Percentiles rank a stretch among this genome's conserved stretches.
Conservation (phyloP, 2,888 invertebrate species). For the Callimorpha dominula region DNA sequence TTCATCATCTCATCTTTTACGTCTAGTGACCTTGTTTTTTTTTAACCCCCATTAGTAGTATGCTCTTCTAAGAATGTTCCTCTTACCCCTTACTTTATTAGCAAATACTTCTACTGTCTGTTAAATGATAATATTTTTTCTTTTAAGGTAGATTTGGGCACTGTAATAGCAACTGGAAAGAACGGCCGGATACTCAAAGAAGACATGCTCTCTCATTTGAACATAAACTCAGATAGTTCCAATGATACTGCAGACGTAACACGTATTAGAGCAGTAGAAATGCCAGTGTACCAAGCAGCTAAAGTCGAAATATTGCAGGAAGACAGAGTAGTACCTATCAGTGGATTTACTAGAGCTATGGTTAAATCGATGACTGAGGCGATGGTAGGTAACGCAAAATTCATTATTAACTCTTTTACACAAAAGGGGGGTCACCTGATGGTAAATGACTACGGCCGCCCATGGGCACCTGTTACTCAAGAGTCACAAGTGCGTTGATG, state of each 20-base stretch:
- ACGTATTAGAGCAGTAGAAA: constrained; percentile 57
- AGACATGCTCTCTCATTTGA: constrained; percentile 92
- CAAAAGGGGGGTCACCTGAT: neutral
- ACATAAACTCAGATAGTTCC: constrained; percentile 84
- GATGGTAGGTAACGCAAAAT: constrained; percentile 35
- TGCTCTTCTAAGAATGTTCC: neutral
- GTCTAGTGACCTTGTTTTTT: neutral
- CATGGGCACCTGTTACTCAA: too few relatives aligned
- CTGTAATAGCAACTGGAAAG: constrained; percentile 93
- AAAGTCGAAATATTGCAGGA: constrained; percentile 65
- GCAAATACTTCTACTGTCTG: neutral
- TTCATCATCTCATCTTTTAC: neutral
- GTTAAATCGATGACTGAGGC: constrained; percentile 95
- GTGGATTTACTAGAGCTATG: constrained; percentile 97
- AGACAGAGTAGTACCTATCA: constrained; percentile 89
- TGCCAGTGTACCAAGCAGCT: constrained; percentile 59
- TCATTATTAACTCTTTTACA: neutral
- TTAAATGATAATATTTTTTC: constrained; percentile 44
- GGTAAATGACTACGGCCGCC: too few relatives aligned
- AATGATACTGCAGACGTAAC: constrained; percentile 70
- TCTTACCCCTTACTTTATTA: neutral
- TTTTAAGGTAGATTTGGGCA: constrained; percentile 88
- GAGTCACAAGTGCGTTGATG: too few relatives aligned
- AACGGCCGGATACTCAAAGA: constrained; percentile 97
- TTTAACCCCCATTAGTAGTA: neutral